These are phyloP conservation scores for Crotalus tigris DNA, from an alignment of 2,113 vertebrate species.

Conservation along the genomic window DNA sequence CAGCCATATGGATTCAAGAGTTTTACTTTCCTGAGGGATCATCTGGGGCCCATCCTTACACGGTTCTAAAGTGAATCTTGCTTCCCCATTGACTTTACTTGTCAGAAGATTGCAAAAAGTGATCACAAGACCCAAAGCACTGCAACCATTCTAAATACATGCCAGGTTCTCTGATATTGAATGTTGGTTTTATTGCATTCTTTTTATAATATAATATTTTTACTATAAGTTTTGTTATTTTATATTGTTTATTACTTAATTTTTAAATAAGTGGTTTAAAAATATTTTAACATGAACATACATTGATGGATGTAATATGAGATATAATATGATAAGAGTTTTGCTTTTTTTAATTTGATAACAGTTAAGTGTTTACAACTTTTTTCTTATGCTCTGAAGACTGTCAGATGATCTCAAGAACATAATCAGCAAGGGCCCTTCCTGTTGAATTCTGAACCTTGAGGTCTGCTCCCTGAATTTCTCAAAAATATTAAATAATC, in stretches of 20 bases:
- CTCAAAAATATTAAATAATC: background rate
- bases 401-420: background rate
- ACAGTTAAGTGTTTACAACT: background rate
- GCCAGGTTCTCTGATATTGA: background rate
- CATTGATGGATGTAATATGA: background rate
- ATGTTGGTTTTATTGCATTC: background rate
- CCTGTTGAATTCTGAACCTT: background rate
- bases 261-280: background rate
- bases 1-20: too few relatives aligned
- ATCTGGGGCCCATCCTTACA: too few relatives aligned
- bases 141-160: background rate
- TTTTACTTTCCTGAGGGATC: too few relatives aligned
- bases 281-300: background rate
- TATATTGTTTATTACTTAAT: background rate
- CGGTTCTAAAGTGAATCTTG: background rate
- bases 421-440: background rate
- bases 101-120: background rate
- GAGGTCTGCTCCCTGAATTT: background rate
- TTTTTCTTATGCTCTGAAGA: background rate
- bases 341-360: background rate
- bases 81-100: background rate
- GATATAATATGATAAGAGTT: background rate
- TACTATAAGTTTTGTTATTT: background rate
- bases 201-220: background rate
- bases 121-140: background rate